Evolutionary conservation across 2,888 invertebrate species (phyloP).

Genomic region (Polydrusus pterygomalis): DNA sequence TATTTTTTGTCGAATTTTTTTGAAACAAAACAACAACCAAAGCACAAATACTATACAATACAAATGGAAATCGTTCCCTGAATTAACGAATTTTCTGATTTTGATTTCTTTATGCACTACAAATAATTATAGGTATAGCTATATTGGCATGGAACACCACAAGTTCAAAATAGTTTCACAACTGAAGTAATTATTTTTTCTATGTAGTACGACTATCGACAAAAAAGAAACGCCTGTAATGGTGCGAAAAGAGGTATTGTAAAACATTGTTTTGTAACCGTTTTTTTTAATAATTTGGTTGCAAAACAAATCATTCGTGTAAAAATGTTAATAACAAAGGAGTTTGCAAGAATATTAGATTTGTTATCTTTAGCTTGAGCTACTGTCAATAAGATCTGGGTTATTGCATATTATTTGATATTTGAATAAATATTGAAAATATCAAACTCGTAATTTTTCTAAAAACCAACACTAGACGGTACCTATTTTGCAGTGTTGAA

Average conservation of each 20-base stretch:
- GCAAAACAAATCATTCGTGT: constrained; percentile 32
- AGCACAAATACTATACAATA: no score
- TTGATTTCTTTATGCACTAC: no score
- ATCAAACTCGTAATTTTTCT: no score
- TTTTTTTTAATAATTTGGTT: constrained; percentile 20
- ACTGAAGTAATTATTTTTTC: background rate
- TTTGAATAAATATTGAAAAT: no score
- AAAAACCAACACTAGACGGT: no score
- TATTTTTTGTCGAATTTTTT: no score
- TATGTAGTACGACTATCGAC: constrained; percentile 1
- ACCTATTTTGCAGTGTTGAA: no score
- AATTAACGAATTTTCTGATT: no score
- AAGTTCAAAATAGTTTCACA: background rate
- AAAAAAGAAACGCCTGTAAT: constrained; percentile 19
- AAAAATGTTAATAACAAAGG: constrained; percentile 30
- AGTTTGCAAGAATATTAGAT: constrained; percentile 19
- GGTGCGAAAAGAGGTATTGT: constrained; percentile 21
- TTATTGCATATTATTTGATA: background rate
- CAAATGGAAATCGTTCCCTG: no score
- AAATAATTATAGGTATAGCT: no score
- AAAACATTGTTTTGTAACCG: constrained; percentile 28
- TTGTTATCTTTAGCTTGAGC: constrained; percentile 3
- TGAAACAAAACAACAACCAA: no score
- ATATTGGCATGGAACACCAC: no score
- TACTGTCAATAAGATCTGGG: constrained; percentile 13